Evolutionary conservation across 2,888 invertebrate genomes (phyloP), one percentile per base, ranked within the genome.

Genomic region (Catocala fraxini): DNA sequence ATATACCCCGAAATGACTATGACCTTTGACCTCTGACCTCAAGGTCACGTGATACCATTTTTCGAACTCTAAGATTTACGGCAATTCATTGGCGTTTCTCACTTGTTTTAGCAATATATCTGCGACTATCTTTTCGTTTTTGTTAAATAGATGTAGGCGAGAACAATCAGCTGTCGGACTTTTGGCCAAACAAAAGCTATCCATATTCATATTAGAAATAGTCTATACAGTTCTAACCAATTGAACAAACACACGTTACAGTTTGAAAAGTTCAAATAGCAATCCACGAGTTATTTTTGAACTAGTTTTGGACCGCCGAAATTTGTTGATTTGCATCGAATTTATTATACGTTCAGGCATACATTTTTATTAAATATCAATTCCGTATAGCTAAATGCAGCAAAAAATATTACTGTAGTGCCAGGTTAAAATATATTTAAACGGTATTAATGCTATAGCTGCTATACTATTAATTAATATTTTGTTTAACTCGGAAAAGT

Each of bases 291-390:
- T 65, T 68, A 65, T 65, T 68, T 65, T 58, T 56, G 58, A 52
- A 60, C 41, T 51, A 51, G 52, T 56, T 61, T 42, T 15, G 25
- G 56, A 58, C 46, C 46, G 12, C 48, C 12, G 53, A 67, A 77
- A 67, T 54, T 64, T 51, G 53, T 65, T 70, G 54, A 68, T 73
- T 68, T 69, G 65, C 65, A 64, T 71, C 25, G 52, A 63, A 66
- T 71, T 67, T 55, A 62, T 68, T 68, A 71, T 71, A 68, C 62
- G 65, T 54, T 13, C 43, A 13, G 48, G 45, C 56, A 51, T 56
- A 9, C 41, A 64, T 56, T 58, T 15, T 47, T 55, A 41, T 42
- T 43, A 48, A 59, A 63, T 54, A 41, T 51, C 7, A 46, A 53
- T 61, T 43, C 5, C 35, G 45, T 35, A 56, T 51, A 42, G 6